Evolutionary conservation across 1,140 invertebrate genomes (phyloP).

Genomic region (Sycophaga agraensis): DNA sequence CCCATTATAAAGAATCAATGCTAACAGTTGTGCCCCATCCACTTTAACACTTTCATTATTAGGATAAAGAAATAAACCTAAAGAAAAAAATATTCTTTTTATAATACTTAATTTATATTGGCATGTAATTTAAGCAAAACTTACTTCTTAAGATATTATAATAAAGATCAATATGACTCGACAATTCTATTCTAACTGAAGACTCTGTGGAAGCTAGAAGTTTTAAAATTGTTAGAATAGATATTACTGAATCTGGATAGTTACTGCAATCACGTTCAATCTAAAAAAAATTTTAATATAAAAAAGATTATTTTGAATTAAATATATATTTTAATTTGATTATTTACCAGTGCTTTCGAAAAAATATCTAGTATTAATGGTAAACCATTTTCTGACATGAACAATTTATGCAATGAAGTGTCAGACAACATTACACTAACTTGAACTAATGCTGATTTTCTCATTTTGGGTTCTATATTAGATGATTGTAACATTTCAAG

Average conservation of each 20-base stretch:
- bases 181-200: slow-evolving; percentile 57
- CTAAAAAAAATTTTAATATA: slow-evolving; percentile 37
- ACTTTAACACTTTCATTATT: slow-evolving; percentile 56
- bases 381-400: slow-evolving; percentile 58
- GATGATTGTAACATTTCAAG: slow-evolving; percentile 46
- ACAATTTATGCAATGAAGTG: slow-evolving; percentile 56
- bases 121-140: slow-evolving; percentile 24
- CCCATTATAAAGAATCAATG: slow-evolving; percentile 56
- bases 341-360: slow-evolving; percentile 44
- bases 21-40: slow-evolving; percentile 55
- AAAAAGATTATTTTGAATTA: not conserved
- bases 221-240: slow-evolving; percentile 64
- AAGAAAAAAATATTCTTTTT: slow-evolving; percentile 17
- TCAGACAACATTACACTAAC: slow-evolving; percentile 64
- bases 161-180: slow-evolving; percentile 57
- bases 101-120: not conserved
- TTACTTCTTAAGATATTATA: slow-evolving; percentile 64
- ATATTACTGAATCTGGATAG: slow-evolving; percentile 67
- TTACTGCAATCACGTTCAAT: slow-evolving; percentile 63
- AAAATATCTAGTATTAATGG: slow-evolving; percentile 46
- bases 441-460: slow-evolving; percentile 63
- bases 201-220: slow-evolving; percentile 57
- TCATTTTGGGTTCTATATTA: slow-evolving; percentile 60
- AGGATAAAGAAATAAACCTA: slow-evolving; percentile 61
- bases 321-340: not conserved